Base-by-base conservation (phyloP, 2,888 invertebrate species). In the Lasioglossum vierecki region DNA sequence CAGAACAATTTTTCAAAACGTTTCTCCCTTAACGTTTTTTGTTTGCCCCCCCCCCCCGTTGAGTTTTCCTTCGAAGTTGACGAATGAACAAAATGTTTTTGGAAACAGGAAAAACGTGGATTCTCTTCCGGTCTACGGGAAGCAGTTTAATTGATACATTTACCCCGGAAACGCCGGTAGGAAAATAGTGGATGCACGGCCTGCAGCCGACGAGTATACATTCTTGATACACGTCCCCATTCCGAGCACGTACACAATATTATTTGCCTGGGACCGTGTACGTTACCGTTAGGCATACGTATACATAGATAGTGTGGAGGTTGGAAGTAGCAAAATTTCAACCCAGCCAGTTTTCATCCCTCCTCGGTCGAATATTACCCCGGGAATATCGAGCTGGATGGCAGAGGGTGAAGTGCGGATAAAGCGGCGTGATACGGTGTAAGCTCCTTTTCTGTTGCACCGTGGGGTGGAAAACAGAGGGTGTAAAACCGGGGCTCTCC, bases 381-480 rank as follows among this genome's bases (percentile, higher is more conserved):
- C 79, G n/a, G 41, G 30, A 35, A 75, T 72, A 84, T 80, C 15
- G 57, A 75, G 39, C 39, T 35, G 66, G 15, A 6, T 11, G 15
- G 4, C 9, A 30, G 63, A 76, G 13, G 74, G 74, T 60, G 66
- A 77, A 82, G 75, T 46, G 82, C 77, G 76, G 85, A 86, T 82
- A 74, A 86, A 85, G 79, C 71, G 74, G 75, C 11, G 71, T 46
- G 75, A 85, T 82, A 85, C 79, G 68, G 41, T 66, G 79, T 86
- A 86, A 85, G 82, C 82, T 82, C 80, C 85, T 86, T 86, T 85
- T 82, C 82, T 71, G 41, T 82, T 39, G 70, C 46, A 66, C 6
- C 18, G 15, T 22, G 6, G 15, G 60, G n/a, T 53, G 53, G 53
- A 53, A 44, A 35, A 26, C 8, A n/a, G 53, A 35, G 30, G 73